A percentile compares a stretch with the other conserved stretches of the same genome.
phyloP scores from a whole-genome alignment of 2,888 invertebrate genomes.

The Lasioglossum pauxillum region DNA sequence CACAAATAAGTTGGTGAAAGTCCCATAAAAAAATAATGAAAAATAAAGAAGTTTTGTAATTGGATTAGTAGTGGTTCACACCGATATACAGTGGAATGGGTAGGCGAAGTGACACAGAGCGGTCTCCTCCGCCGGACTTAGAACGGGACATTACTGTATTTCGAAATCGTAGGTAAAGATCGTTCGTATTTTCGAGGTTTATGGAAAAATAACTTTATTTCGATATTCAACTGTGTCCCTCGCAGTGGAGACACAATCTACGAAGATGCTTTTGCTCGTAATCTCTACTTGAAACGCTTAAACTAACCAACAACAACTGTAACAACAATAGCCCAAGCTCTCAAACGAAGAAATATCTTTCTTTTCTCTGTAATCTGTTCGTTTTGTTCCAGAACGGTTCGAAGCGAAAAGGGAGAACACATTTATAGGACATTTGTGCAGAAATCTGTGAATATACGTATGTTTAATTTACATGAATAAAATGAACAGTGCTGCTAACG shows the following conservation, averaged over 20 bases:
- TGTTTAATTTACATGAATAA: conserved; percentile 48
- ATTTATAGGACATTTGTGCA: neutral
- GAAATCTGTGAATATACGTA: conserved; percentile 12
- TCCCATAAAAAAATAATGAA: no score
- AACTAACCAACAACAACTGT: conserved; percentile 82
- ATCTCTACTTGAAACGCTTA: conserved; percentile 74
- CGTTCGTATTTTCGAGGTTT: conserved; percentile 48
- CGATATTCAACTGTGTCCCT: conserved; percentile 37
- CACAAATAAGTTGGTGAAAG: no score
- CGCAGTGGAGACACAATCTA: conserved; percentile 39
- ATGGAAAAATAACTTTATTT: conserved; percentile 72
- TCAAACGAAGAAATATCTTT: conserved; percentile 61
- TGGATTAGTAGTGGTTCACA: no score
- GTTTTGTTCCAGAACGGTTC: neutral
- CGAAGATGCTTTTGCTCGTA: conserved; percentile 53
- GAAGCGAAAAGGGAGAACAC: neutral
- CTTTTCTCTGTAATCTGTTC: conserved; percentile 47
- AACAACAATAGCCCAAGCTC: conserved; percentile 79
- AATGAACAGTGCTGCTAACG: conserved; percentile 36
- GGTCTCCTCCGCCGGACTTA: no score
- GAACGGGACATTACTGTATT: no score
- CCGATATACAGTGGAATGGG: no score
- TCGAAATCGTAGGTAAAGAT: conserved; percentile 16
- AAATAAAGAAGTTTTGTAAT: no score
- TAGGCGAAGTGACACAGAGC: no score